These are phyloP conservation scores for Tringa solitaria DNA, from an alignment of 2,113 vertebrate genomes.

Conservation along the genomic window DNA sequence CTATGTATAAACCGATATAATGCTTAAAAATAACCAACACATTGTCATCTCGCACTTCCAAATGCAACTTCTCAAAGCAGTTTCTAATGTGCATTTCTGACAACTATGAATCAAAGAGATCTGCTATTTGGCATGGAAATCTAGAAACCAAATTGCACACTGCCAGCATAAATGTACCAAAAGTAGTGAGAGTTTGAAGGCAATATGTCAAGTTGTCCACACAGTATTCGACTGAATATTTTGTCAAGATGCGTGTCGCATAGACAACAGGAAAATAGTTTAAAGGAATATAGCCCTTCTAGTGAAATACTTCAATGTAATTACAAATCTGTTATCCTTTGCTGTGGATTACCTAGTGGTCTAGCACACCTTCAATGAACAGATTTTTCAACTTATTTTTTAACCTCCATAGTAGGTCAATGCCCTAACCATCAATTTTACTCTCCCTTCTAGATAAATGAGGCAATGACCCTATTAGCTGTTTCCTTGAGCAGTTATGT, in stretches of 20 bases:
- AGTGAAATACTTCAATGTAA: background rate
- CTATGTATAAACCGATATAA: background rate
- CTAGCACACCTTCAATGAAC: background rate
- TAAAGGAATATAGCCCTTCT: background rate
- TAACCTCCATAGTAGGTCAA: constrained; percentile 25
- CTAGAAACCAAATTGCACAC: constrained; percentile 26
- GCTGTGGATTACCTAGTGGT: background rate
- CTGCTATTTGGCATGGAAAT: constrained; percentile 47
- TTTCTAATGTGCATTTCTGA: constrained; percentile 12
- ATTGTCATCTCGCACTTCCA: constrained; percentile 20
- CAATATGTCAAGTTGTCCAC: constrained; percentile 22
- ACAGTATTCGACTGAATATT: constrained; percentile 12
- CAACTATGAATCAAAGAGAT: constrained; percentile 32
- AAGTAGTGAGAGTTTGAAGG: background rate
- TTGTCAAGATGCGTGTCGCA: background rate
- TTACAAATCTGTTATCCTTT: background rate
- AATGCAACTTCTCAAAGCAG: background rate
- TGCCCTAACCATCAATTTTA: background rate
- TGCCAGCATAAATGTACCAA: constrained; percentile 31
- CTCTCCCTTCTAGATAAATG: background rate
- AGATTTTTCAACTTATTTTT: background rate
- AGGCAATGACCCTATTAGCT: background rate
- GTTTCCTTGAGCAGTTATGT: background rate
- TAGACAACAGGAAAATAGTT: background rate
- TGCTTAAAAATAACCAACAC: constrained; percentile 45